Evolutionary conservation across 1,140 invertebrate genomes (phyloP).

Genomic region (Nephotettix cincticeps): DNA sequence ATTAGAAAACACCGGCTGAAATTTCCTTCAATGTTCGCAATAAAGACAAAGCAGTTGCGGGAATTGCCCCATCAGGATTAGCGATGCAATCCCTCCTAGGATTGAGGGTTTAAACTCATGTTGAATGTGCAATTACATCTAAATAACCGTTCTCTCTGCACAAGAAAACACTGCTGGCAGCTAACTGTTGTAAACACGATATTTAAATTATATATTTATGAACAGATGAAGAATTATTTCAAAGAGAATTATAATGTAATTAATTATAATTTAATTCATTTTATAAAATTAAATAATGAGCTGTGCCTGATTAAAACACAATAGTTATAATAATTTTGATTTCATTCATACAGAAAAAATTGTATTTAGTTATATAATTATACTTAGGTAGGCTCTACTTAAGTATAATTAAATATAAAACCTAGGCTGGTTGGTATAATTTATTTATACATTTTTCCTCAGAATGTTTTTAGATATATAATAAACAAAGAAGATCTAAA

Average conservation of each 20-base stretch:
- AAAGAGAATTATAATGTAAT: not conserved
- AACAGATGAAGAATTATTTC: not conserved
- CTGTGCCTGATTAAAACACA: too few species aligned
- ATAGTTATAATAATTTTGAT: too few species aligned
- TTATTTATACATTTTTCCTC: too few species aligned
- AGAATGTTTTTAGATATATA: too few species aligned
- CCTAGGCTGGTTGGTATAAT: too few species aligned
- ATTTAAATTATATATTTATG: not conserved
- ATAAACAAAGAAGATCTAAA: too few species aligned
- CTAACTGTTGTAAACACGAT: not conserved
- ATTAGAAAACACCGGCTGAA: slow-evolving; percentile 9
- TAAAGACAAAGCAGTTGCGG: not conserved
- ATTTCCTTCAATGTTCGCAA: not conserved
- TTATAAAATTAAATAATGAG: too few species aligned
- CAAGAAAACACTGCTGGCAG: not conserved
- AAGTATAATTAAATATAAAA: too few species aligned
- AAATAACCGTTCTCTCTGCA: not conserved
- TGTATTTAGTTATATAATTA: too few species aligned
- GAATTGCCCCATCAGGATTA: not conserved
- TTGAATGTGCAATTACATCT: not conserved
- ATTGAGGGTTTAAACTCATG: not conserved
- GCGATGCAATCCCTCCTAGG: not conserved
- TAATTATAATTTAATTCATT: not conserved
- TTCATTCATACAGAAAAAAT: too few species aligned
- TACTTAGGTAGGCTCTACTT: too few species aligned